Base-by-base conservation (phyloP, 2,888 invertebrate genomes). In the Chouioia cunea region DNA sequence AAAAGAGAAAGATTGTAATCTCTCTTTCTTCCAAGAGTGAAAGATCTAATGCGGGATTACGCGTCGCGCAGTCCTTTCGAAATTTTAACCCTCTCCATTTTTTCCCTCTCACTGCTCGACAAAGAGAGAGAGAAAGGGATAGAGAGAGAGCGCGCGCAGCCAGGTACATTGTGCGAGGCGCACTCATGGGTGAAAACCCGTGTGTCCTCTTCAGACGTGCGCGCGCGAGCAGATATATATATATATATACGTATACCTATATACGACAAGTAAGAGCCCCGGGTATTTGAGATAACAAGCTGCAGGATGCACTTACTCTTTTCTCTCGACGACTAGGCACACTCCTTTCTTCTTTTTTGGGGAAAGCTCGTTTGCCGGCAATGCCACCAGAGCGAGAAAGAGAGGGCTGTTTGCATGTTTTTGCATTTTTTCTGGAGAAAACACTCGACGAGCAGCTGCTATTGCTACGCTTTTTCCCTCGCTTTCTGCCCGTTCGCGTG, bases 301-400 rank as follows among this genome's bases (percentile, higher is more conserved):
- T 71, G 71, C 76, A 74, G 77, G 73, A 75, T 75, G 75, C 71
- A 65, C 72, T 57, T 68, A 60, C 47, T 54, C 47, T 6, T 46
- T 63, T 65, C 58, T 20, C 46, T 54, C 43, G 15, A 14, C 20
- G 27, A 14, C 53, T 54, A n/a, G 48, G n/a, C 44, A 15, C n/a
- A 14, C 57, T 36, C 50, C 22, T 62, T 54, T 18, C 58, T 66
- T 48, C 53, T 47, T 50, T 53, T 57, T 48, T 59, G 62, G 46
- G 68, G 56, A 62, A 71, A 63, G 62, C 72, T 68, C 71, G 73
- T 74, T 74, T 74, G 71, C 65, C 70, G 12, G 16, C 50, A 65
- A 65, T 72, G 70, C 70, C 70, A 70, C 48, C 4, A 10, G 16
- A 10, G 36, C 12, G 65, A 73, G 60, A 52, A 14, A 52, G 48